Evolutionary conservation across 1,140 invertebrate species (phyloP).

Genomic region (Paraescarpia echinospica): DNA sequence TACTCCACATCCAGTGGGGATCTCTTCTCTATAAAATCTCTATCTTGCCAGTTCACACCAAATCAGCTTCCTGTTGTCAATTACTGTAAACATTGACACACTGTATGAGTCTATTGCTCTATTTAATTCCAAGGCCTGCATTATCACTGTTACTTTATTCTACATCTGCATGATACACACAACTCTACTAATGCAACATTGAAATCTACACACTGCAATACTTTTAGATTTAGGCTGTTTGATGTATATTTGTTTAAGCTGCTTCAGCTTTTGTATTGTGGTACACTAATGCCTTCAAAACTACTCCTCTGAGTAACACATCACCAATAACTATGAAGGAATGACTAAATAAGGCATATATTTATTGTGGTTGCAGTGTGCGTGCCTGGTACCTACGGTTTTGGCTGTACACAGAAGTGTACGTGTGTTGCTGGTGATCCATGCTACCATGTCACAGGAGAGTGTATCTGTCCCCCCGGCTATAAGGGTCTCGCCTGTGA

Average conservation of each 20-base stretch:
- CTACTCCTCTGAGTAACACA: neutral
- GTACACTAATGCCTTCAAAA: neutral
- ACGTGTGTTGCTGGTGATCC: constrained; percentile 11
- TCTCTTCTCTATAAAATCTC: neutral
- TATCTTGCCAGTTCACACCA: neutral
- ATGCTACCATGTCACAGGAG: constrained; percentile 64
- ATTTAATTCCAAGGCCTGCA: neutral
- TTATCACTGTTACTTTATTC: neutral
- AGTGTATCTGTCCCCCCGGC: constrained; percentile 79
- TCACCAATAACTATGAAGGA: neutral
- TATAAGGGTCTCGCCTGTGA: constrained; percentile 82
- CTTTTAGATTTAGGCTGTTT: neutral
- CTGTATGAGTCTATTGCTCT: neutral
- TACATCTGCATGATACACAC: neutral
- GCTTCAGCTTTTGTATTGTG: neutral
- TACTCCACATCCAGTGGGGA: neutral
- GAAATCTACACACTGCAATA: neutral
- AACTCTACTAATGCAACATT: no score
- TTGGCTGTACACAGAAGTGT: constrained; percentile 78
- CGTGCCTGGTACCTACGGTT: constrained; percentile 74
- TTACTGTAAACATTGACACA: neutral
- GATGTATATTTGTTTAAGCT: neutral
- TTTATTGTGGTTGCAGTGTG: neutral
- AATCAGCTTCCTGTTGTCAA: neutral
- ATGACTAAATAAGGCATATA: no score